Conservation (phyloP, 2,888 invertebrate genomes). For the Torymus tubicola region DNA sequence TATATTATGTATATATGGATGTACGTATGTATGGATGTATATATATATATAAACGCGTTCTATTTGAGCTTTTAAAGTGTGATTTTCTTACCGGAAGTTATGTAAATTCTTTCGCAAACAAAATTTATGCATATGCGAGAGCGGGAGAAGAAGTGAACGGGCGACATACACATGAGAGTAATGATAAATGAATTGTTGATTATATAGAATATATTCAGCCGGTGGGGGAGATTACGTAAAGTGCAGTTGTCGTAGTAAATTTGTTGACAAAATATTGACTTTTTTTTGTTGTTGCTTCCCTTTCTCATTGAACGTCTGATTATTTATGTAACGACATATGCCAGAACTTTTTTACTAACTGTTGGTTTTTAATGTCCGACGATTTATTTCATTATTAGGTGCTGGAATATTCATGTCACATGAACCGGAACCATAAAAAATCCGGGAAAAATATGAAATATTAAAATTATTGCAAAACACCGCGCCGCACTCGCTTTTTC, state of each 20-base stretch:
- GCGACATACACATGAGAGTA: background rate
- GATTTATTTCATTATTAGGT: background rate
- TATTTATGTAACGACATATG: no score
- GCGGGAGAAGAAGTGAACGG: slow-evolving; percentile 35
- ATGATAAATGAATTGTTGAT: slow-evolving; percentile 49
- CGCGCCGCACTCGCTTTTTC: background rate
- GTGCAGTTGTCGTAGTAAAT: no score
- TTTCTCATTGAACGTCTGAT: no score
- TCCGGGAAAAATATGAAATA: background rate
- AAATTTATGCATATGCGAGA: slow-evolving; percentile 41
- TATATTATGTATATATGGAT: background rate
- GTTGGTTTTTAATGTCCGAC: no score
- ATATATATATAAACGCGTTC: background rate
- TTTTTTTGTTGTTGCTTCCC: no score
- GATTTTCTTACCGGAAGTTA: slow-evolving; percentile 48
- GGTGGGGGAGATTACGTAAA: no score
- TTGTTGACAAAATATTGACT: no score
- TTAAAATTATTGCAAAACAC: background rate
- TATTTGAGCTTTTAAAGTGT: slow-evolving; percentile 33
- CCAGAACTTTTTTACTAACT: no score
- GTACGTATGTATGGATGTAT: background rate
- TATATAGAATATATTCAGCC: slow-evolving; percentile 12
- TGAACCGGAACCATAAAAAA: background rate
- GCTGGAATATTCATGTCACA: background rate
- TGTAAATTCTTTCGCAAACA: slow-evolving; percentile 53